Evolutionary conservation across 2,888 invertebrate species (phyloP), one percentile per base, ranked within the genome.

Genomic region (Harpalus rubripes): DNA sequence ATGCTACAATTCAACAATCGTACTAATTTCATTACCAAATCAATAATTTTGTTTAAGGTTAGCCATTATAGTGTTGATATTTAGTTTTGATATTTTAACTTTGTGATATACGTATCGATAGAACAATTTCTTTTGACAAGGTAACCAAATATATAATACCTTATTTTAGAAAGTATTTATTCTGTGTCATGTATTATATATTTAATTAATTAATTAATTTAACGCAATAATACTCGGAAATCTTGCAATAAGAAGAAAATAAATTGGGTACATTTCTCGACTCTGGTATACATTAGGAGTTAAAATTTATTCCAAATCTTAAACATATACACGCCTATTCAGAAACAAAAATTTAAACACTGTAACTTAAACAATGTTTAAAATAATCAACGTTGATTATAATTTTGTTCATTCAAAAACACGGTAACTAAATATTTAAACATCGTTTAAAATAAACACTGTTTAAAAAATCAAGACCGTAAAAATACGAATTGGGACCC

Each of bases 71-170:
- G 44, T 52, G 44, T 52, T 52, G 44, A 52, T 52, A 78, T 41
- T 15, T 26, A 52, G 44, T 52, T 52, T 63, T 63, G 63, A 63
- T 63, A 63, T 76, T 78, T 78, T 78, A 78, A 78, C 32, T 58
- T 78, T 78, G 78, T 78, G 78, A 78, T 78, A 78, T 76, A 78
- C 16, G 58, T 78, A 58, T 58, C 41, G 15, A 26, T 56, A 26
- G 26, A 52, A 22, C 44, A 56, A 74, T 74, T 74, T 74, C 44
- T 72, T 41, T 44, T 72, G 72, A 72, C 82, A 82, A 83, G 83
- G 83, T 83, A 83, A 83, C 83, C 83, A 83, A 83, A 83, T 83
- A 83, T 83, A 74, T 74, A 83, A 52, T 72, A 83, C 83, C 83
- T 83, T 72, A 83, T 74, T 83, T 83, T 76, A 82, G 82, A 39